A percentile compares a stretch with the other conserved stretches of the same genome.
Conservation (phyloP, 2,113 vertebrate genomes). For the Anguilla japonica region DNA sequence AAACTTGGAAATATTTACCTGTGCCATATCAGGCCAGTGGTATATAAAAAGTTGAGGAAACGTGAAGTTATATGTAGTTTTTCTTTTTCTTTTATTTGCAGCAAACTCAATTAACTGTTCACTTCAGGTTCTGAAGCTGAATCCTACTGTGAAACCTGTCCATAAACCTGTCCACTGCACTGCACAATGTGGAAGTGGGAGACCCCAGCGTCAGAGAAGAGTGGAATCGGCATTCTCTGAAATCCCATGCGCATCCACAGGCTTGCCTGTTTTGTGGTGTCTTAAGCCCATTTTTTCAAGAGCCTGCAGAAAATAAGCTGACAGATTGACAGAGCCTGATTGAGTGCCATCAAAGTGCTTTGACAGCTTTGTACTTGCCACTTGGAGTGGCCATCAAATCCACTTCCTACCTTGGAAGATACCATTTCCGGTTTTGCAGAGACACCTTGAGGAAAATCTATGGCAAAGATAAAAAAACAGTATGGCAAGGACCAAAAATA, state of each 20-base stretch:
- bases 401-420: neutral
- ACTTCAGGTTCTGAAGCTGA: neutral
- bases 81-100: neutral
- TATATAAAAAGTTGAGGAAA: neutral
- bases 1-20: neutral
- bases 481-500: neutral
- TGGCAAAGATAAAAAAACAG: too few relatives aligned
- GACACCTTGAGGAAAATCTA: neutral
- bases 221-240: neutral
- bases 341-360: neutral
- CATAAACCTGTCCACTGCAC: neutral
- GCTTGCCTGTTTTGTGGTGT: slow-evolving; percentile 5
- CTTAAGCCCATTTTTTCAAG: slow-evolving; percentile 5
- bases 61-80: neutral
- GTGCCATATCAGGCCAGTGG: neutral
- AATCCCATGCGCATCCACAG: neutral
- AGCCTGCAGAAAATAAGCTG: neutral
- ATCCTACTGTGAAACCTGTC: neutral
- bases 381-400: neutral
- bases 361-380: neutral
- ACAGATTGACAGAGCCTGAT: neutral
- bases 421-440: neutral
- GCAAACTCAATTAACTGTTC: neutral
- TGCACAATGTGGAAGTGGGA: neutral
- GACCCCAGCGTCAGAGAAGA: neutral